Conservation (phyloP, 2,888 invertebrate species). For the Amblyjoppa proteus region DNA sequence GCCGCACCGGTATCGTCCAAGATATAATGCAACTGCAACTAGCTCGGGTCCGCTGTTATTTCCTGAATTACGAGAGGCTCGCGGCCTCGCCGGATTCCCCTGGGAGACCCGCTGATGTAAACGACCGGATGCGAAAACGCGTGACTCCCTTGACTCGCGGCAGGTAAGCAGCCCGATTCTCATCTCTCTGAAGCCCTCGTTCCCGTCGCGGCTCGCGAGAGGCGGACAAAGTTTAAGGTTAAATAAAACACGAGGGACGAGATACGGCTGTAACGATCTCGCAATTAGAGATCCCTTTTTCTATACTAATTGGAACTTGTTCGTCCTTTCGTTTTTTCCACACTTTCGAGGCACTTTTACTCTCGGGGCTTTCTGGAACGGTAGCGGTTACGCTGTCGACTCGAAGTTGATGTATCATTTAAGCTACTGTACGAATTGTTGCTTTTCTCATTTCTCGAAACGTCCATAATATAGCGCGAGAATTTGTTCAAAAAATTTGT, state of each 20-base stretch:
- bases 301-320: neutral
- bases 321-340: neutral
- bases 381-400: too few relatives aligned
- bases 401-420: too few relatives aligned
- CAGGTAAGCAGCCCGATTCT: constrained; percentile 65
- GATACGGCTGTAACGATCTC: neutral
- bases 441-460: neutral
- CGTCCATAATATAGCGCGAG: too few relatives aligned
- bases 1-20: constrained; percentile 29
- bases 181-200: constrained; percentile 47
- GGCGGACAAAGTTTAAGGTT: constrained; percentile 41
- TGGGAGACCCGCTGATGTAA: constrained; percentile 24
- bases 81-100: constrained; percentile 41
- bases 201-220: constrained; percentile 43
- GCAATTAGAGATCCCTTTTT: constrained; percentile 12
- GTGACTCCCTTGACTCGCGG: constrained; percentile 43
- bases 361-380: neutral
- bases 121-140: constrained; percentile 54
- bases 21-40: constrained; percentile 18
- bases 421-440: neutral
- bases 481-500: too few relatives aligned
- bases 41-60: constrained; percentile 54
- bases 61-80: constrained; percentile 74
- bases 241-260: constrained; percentile 1
- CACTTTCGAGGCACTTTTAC: neutral